A percentile compares a stretch with the other conserved stretches of the same genome.
Conservation (phyloP, 1,140 invertebrate genomes). For the Brachionus calyciflorus region DNA sequence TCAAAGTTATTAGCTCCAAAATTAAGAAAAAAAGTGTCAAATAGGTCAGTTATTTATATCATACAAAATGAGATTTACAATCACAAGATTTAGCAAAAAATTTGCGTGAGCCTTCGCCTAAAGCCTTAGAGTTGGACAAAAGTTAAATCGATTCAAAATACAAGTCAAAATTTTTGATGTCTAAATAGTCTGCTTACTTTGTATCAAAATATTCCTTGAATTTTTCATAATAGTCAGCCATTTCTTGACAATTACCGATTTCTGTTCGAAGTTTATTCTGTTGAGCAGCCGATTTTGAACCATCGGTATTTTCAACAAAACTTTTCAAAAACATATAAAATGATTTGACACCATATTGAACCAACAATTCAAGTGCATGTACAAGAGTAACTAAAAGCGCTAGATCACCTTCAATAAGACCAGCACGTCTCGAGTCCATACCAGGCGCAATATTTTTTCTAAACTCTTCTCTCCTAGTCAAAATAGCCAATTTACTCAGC, state of each 20-base stretch:
- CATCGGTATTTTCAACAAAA: conserved; percentile 17
- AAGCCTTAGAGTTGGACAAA: no score
- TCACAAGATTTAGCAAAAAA: no score
- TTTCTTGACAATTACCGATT: neutral
- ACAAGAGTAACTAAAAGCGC: conserved; percentile 27
- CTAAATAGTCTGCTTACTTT: neutral
- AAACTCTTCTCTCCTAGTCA: conserved; percentile 11
- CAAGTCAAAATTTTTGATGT: no score
- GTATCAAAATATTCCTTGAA: conserved; percentile 22
- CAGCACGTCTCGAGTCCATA: conserved; percentile 7
- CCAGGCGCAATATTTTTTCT: conserved; percentile 31
- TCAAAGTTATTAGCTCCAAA: no score
- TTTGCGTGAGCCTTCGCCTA: no score
- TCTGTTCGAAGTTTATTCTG: conserved; percentile 17
- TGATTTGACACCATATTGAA: conserved; percentile 41
- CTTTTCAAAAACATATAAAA: conserved; percentile 44
- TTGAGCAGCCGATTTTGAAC: conserved; percentile 24
- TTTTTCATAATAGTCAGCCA: conserved; percentile 38
- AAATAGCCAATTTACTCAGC: conserved; percentile 27
- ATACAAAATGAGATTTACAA: no score
- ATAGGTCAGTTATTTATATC: no score
- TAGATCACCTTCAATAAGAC: conserved; percentile 40
- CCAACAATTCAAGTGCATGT: conserved; percentile 38
- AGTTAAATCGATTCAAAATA: no score
- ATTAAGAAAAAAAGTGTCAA: no score